Conservation (phyloP, 2,888 invertebrate genomes). For the Scaptomyza flava region DNA sequence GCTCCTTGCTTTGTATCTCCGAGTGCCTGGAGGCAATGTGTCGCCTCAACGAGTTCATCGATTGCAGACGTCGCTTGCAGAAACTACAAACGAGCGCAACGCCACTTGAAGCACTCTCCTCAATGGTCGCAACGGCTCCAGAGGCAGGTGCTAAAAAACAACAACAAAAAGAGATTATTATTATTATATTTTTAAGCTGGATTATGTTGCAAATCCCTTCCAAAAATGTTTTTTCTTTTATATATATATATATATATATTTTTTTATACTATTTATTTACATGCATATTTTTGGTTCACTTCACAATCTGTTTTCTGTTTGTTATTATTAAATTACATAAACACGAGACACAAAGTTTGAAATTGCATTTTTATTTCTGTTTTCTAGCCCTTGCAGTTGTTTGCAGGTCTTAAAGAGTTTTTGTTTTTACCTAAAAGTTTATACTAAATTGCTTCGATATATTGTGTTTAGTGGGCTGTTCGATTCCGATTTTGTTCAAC, state of each 20-base stretch:
- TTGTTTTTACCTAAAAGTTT: background rate
- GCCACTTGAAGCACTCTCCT: conserved; percentile 46
- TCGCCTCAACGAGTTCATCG: conserved; percentile 81
- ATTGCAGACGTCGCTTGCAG: conserved; percentile 81
- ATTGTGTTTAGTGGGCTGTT: background rate
- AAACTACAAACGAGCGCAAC: conserved; percentile 74
- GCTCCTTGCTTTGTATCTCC: conserved; percentile 78
- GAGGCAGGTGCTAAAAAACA: conserved; percentile 3
- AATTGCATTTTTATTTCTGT: background rate
- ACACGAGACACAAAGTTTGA: conserved; percentile 26
- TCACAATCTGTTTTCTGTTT: conserved; percentile 14
- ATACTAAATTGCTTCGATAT: background rate
- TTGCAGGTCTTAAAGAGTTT: conserved; percentile 7
- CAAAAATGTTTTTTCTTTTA: too few relatives aligned
- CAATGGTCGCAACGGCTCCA: conserved; percentile 7
- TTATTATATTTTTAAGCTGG: too few relatives aligned
- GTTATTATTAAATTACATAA: conserved; percentile 28
- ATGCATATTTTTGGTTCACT: conserved; percentile 46
- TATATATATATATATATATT: conserved; percentile 3
- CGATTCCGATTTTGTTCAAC: conserved; percentile 4
- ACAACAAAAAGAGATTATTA: too few relatives aligned
- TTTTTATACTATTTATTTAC: conserved; percentile 18
- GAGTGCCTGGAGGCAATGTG: conserved; percentile 83
- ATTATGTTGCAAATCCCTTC: too few relatives aligned
- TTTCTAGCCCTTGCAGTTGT: conserved; percentile 35